Conservation (phyloP, 1,140 invertebrate species). For the Achatina immaculata region DNA sequence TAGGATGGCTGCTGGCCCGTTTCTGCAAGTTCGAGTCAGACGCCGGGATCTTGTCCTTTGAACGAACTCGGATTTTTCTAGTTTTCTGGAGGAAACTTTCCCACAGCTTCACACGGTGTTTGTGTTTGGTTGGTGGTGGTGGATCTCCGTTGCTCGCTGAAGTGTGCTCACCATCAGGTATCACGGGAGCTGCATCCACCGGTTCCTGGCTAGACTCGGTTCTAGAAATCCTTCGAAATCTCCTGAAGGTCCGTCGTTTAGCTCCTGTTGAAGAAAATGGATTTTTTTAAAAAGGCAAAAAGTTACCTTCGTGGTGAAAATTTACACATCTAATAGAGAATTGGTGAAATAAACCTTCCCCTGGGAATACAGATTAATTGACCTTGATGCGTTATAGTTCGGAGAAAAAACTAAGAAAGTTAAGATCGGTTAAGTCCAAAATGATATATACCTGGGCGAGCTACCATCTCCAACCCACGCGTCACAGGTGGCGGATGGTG, state of each 20-base stretch:
- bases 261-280: neutral
- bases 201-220: neutral
- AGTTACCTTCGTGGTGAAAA: neutral
- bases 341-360: too few species aligned
- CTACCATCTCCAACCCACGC: too few species aligned
- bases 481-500: too few species aligned
- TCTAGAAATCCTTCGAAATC: neutral
- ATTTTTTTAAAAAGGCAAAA: neutral
- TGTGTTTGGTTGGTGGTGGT: slow-evolving; percentile 4
- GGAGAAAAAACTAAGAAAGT: too few species aligned
- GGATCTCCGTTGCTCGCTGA: neutral
- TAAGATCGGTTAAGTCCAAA: too few species aligned
- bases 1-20: slow-evolving; percentile 19
- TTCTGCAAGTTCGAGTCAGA: neutral
- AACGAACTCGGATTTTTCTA: slow-evolving; percentile 17
- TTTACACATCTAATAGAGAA: too few species aligned
- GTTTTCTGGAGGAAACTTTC: slow-evolving; percentile 35
- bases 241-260: slow-evolving; percentile 3
- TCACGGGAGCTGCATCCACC: neutral
- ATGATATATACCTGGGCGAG: too few species aligned
- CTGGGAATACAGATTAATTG: too few species aligned
- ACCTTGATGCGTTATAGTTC: too few species aligned
- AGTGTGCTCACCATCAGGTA: neutral
- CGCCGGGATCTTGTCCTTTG: neutral
- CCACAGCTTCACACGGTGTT: slow-evolving; percentile 22